Evolutionary conservation across 2,888 invertebrate species (phyloP).

Genomic region (Diogma glabrata): DNA sequence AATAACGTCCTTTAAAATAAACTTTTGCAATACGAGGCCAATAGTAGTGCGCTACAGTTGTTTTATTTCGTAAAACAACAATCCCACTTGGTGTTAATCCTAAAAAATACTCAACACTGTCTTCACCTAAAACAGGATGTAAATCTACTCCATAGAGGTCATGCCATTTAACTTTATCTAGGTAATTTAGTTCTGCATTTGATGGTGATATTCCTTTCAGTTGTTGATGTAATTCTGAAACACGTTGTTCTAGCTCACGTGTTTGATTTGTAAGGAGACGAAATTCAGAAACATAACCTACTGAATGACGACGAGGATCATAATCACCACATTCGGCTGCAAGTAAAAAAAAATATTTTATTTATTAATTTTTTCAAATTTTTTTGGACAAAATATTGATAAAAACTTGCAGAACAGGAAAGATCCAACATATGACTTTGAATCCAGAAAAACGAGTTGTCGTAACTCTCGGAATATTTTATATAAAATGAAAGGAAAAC

Average conservation of each 20-base stretch:
- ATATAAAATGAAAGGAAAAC: too few relatives aligned
- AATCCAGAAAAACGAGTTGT: too few relatives aligned
- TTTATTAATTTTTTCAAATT: too few relatives aligned
- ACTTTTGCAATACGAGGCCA: constrained; percentile 97
- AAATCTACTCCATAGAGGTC: constrained; percentile 98
- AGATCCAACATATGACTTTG: too few relatives aligned
- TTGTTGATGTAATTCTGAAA: constrained; percentile 79
- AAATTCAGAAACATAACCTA: constrained; percentile 91
- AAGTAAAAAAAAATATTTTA: too few relatives aligned
- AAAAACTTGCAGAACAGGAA: too few relatives aligned
- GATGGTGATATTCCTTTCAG: constrained; percentile 62
- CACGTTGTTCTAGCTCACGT: constrained; percentile 74
- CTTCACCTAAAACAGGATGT: constrained; percentile 92
- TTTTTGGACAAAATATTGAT: too few relatives aligned
- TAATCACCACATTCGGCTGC: constrained; percentile 92
- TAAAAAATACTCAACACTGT: constrained; percentile 91
- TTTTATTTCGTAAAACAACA: constrained; percentile 86
- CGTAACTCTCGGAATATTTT: too few relatives aligned
- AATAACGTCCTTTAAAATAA: constrained; percentile 91
- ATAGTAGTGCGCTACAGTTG: constrained; percentile 94
- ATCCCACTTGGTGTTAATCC: constrained; percentile 93
- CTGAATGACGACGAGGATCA: constrained; percentile 74
- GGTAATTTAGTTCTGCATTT: constrained; percentile 84
- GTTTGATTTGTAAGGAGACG: constrained; percentile 87
- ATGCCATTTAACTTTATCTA: constrained; percentile 97